These are phyloP conservation scores for Choristoneura fumiferana DNA, from an alignment of 1,140 invertebrate species.

Conservation along the genomic window DNA sequence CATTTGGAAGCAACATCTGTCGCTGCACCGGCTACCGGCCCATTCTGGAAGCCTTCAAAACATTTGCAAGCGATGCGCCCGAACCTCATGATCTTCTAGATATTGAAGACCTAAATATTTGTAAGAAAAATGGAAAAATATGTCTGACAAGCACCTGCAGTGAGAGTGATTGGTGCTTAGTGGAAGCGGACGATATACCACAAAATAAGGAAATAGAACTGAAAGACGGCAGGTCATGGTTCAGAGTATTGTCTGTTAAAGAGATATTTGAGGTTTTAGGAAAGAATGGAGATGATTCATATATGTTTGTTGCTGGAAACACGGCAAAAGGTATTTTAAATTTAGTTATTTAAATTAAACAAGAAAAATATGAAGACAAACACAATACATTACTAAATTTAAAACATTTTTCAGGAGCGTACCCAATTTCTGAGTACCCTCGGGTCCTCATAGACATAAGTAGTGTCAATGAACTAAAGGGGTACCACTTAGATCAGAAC, in stretches of 20 bases:
- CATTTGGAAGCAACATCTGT: conserved; percentile 88
- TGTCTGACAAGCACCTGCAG: conserved; percentile 33
- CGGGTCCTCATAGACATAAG: conserved; percentile 83
- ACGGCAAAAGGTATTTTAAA: conserved; percentile 30
- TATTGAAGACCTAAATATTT: conserved; percentile 55
- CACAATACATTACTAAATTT: background rate
- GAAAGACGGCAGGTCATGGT: conserved; percentile 49
- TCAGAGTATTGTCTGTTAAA: conserved; percentile 35
- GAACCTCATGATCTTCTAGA: conserved; percentile 27
- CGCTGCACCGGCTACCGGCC: conserved; percentile 90
- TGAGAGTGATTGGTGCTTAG: conserved; percentile 46
- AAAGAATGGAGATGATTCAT: conserved; percentile 22
- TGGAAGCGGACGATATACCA: conserved; percentile 31
- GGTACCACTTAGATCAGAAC: conserved; percentile 59
- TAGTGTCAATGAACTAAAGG: conserved; percentile 80
- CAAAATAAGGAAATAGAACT: conserved; percentile 33
- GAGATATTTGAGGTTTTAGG: conserved; percentile 46
- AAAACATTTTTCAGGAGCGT: conserved; percentile 2
- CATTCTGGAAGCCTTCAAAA: conserved; percentile 88
- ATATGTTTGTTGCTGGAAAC: conserved; percentile 4
- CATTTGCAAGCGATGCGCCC: conserved; percentile 80
- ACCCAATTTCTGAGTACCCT: conserved; percentile 21
- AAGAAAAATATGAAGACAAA: no score
- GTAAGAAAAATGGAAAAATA: conserved; percentile 36
- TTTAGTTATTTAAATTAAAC: no score